A percentile compares a stretch with the other conserved stretches of the same genome.
These are phyloP conservation scores for Loripinus fragilis DNA, from an alignment of 2,888 invertebrate species.

Conservation along the genomic window DNA sequence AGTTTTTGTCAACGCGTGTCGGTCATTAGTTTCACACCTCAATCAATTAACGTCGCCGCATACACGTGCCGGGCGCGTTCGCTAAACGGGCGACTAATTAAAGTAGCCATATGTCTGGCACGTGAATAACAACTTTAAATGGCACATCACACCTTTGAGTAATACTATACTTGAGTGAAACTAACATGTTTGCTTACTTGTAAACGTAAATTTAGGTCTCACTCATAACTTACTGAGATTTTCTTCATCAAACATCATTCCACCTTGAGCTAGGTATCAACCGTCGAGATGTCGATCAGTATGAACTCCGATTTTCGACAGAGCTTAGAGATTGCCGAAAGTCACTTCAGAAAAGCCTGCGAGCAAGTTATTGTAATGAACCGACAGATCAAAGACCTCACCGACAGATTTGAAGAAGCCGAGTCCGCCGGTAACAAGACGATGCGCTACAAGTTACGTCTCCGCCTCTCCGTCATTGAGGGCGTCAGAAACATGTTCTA, in stretches of 20 bases:
- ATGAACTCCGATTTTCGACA: neutral
- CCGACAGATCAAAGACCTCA: neutral
- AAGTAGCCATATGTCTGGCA: too few relatives aligned
- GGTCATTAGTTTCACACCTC: too few relatives aligned
- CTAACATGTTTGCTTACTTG: too few relatives aligned
- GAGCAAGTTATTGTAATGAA: neutral
- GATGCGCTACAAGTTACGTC: neutral
- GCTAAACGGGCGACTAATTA: too few relatives aligned
- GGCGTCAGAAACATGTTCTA: constrained; percentile 10
- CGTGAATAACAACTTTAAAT: neutral
- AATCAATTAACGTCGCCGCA: too few relatives aligned
- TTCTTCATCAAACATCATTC: too few relatives aligned
- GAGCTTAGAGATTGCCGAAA: neutral
- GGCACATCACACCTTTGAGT: neutral
- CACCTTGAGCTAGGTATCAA: too few relatives aligned
- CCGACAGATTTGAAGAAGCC: neutral
- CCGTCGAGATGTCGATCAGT: neutral
- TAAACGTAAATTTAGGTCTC: too few relatives aligned
- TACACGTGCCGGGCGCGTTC: too few relatives aligned
- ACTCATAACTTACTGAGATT: too few relatives aligned
- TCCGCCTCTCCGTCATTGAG: neutral
- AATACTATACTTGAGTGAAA: too few relatives aligned
- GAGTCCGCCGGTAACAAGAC: neutral
- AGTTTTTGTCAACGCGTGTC: too few relatives aligned
- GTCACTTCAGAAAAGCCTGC: neutral